Base-by-base conservation (phyloP, 2,888 invertebrate genomes). In the Ochropacha duplaris region DNA sequence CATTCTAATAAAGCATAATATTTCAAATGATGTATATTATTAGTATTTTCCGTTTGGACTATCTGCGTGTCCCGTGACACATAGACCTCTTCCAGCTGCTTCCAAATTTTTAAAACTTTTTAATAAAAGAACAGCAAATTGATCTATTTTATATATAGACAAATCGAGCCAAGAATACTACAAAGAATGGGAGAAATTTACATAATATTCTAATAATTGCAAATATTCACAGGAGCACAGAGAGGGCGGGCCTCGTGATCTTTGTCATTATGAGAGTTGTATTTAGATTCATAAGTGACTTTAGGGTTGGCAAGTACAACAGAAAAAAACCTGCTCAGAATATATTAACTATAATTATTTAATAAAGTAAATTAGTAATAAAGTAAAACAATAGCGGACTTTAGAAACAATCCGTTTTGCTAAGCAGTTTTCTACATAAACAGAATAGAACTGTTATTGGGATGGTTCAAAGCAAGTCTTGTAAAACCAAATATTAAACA, bases 151-250 rank as follows among this genome's bases (percentile, higher is more conserved):
- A 79, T 81, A 78, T 75, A 79, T 67, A 68, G 69, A 66, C 66
- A 50, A 56, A 22, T 50, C 74, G 69, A 72, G 73, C 73, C 73
- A 76, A 79, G 76, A 82, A 79, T 81, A 78, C 70, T 66, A 77
- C 72, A 73, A 72, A 71, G 69, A 69, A 68, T 50, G 58, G 9
- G 19, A 44, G n/a, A 44, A 73, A 86, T 90, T 87, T 80, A 78
- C 87, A 90, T 89, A 87, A 86, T 83, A 88, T 87, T 87, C 78
- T 75, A 84, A 90, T 88, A 80, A 87, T 78, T 81, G 83, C 84
- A 79, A 85, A 84, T 83, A 80, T 78, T 70, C 80, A 81, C 78
- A 76, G 71, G 71, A 52, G 59, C 56, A 51, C 59, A 61, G 60
- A 67, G 63, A 64, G 68, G 57, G 62, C 56, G 60, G 62, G 62